These are phyloP conservation scores for Neomonachus schauinslandi DNA, from an alignment of 2,113 vertebrate genomes.

Conservation along the genomic window DNA sequence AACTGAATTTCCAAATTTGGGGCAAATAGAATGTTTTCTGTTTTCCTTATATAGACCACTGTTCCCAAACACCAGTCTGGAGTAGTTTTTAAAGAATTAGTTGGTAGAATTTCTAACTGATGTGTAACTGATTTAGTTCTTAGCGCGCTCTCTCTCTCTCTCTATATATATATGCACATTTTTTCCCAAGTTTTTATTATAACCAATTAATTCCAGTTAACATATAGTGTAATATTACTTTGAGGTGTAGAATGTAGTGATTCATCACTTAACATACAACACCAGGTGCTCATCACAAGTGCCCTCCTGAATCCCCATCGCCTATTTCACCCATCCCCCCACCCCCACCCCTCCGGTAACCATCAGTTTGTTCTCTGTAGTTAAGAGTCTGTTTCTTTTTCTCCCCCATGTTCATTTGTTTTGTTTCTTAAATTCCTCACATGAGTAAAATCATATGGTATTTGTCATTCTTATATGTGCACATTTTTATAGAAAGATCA, in stretches of 20 bases:
- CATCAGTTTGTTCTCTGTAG: neutral
- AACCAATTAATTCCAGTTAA: neutral
- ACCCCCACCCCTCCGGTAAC: neutral
- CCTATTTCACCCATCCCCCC: neutral
- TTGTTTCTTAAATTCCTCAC: neutral
- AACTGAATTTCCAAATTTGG: neutral
- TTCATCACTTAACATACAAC: neutral
- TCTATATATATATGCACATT: neutral
- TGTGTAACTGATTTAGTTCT: neutral
- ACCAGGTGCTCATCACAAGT: neutral
- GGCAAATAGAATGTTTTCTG: neutral
- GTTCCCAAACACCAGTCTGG: neutral
- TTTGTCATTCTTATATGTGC: neutral
- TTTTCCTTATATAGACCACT: neutral
- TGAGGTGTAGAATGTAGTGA: neutral
- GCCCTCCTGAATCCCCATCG: neutral
- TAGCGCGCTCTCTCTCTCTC: too few species aligned
- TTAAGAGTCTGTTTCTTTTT: neutral
- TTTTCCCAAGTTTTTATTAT: neutral
- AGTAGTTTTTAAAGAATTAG: neutral
- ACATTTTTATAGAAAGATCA: neutral
- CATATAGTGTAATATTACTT: neutral
- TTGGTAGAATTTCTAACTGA: neutral
- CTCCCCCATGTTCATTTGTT: neutral
- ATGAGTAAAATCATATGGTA: neutral